Evolutionary conservation across 2,888 invertebrate species (phyloP).

Genomic region (Seladonia tumulorum): DNA sequence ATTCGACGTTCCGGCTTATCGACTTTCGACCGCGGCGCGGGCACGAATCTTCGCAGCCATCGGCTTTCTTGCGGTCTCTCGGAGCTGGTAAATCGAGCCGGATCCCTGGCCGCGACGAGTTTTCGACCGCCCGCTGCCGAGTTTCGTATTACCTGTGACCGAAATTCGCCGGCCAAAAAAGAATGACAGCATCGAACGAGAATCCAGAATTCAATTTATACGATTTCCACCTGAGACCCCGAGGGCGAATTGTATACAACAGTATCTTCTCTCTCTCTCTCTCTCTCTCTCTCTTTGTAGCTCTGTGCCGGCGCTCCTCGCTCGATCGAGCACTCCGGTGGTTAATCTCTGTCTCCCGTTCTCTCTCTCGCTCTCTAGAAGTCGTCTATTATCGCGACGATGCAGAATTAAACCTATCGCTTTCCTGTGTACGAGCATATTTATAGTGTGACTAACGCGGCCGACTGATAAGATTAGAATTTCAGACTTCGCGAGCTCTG

Average conservation of each 20-base stretch:
- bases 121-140: constrained; percentile 51
- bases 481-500: constrained; percentile 42
- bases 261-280: background rate
- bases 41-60: constrained; percentile 60
- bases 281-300: background rate
- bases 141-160: constrained; percentile 62
- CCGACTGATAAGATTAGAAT: constrained; percentile 68
- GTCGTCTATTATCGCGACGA: constrained; percentile 42
- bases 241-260: constrained; percentile 1
- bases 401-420: constrained; percentile 52
- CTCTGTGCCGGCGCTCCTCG: background rate
- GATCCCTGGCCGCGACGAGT: constrained; percentile 60
- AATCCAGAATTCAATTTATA: constrained; percentile 44
- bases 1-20: constrained; percentile 56
- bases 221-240: constrained; percentile 28
- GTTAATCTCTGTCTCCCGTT: constrained; percentile 17
- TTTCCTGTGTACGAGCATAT: constrained; percentile 57
- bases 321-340: background rate
- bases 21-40: constrained; percentile 54
- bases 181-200: constrained; percentile 28
- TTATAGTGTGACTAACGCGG: constrained; percentile 66
- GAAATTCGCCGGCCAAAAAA: constrained; percentile 60
- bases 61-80: constrained; percentile 68
- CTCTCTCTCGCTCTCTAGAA: constrained; percentile 4
- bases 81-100: constrained; percentile 72